Percentiles rank a stretch among this genome's conserved stretches.
phyloP scores from a whole-genome alignment of 2,797 vertebrate species.

The Zalophus californianus region DNA sequence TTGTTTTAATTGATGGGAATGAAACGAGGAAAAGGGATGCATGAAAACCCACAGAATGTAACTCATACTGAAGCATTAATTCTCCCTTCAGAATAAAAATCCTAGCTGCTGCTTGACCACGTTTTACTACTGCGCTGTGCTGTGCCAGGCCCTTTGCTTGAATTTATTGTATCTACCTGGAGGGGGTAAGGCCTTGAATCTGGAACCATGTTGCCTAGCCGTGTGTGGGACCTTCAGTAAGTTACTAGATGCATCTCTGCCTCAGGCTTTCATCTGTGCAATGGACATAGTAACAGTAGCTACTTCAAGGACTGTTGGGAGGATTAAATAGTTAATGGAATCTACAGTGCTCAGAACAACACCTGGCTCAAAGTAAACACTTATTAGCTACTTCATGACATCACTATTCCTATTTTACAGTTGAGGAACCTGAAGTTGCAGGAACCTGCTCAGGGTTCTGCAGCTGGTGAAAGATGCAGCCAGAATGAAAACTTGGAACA shows the following conservation, averaged over 20 bases:
- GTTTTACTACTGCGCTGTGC: background rate
- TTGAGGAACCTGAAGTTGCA: background rate
- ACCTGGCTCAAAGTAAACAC: background rate
- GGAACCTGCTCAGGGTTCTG: background rate
- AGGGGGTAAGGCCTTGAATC: background rate
- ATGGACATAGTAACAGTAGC: background rate
- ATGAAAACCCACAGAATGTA: background rate
- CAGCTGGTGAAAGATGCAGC: fast-evolving
- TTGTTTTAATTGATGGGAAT: background rate
- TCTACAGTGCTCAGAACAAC: background rate
- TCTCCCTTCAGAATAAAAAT: background rate
- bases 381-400: no score
- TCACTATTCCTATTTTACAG: background rate
- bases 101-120: background rate
- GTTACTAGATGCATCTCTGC: background rate
- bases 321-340: background rate
- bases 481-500: background rate
- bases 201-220: background rate
- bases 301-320: background rate
- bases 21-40: background rate
- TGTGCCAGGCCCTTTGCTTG: background rate
- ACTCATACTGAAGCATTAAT: background rate
- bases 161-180: background rate
- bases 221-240: background rate
- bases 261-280: background rate